Percentiles rank a stretch among this genome's conserved stretches.
Evolutionary conservation across 2,888 invertebrate species (phyloP).

Genomic region (Erebia epiphron): DNA sequence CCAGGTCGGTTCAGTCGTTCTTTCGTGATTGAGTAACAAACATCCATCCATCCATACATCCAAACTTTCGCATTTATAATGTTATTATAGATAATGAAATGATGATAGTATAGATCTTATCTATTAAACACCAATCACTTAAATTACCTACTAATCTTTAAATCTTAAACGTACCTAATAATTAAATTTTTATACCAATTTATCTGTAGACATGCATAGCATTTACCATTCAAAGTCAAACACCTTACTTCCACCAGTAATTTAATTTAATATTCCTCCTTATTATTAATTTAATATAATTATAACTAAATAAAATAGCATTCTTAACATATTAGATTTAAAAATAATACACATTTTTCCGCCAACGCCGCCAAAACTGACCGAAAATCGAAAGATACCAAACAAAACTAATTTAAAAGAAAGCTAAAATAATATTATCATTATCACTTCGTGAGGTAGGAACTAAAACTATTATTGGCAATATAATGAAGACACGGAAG

Average conservation of each 20-base stretch:
- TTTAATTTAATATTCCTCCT: background rate
- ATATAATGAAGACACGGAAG: constrained; percentile 18
- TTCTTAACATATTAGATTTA: background rate
- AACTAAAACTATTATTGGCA: constrained; percentile 28
- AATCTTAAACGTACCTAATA: too few relatives aligned
- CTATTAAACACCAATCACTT: too few relatives aligned
- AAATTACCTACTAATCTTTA: too few relatives aligned
- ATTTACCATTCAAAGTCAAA: constrained; percentile 2
- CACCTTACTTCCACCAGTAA: background rate
- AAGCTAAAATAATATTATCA: background rate
- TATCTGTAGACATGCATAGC: background rate
- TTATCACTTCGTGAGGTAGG: constrained; percentile 29
- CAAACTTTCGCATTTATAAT: too few relatives aligned
- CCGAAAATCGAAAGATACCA: background rate
- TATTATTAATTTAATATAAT: too few relatives aligned
- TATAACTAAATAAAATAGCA: too few relatives aligned
- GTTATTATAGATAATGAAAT: too few relatives aligned
- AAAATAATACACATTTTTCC: background rate
- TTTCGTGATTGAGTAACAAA: too few relatives aligned
- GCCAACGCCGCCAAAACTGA: background rate
- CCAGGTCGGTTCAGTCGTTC: too few relatives aligned
- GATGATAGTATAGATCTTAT: too few relatives aligned
- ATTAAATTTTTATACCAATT: background rate
- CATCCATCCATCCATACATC: too few relatives aligned
- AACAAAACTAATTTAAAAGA: background rate